Percentiles rank a stretch among this genome's conserved stretches.
Conservation (phyloP, 1,140 invertebrate species). For the Sipha flava region DNA sequence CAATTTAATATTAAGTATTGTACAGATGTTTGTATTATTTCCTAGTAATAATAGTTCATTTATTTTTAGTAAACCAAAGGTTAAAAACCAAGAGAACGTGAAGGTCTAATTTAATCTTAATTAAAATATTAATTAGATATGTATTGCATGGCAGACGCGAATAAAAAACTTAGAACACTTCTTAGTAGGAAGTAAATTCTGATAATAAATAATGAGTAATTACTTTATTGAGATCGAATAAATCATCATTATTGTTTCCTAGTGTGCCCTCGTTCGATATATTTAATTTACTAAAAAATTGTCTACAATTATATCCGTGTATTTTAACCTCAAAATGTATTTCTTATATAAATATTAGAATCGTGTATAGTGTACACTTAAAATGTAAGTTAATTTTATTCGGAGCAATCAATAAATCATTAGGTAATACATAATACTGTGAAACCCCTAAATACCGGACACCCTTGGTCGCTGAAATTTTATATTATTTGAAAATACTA, state of each 20-base stretch:
- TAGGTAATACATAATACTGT: too few relatives aligned
- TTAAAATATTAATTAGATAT: constrained; percentile 17
- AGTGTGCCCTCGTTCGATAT: neutral
- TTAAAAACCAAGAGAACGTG: neutral
- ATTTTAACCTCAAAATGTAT: too few relatives aligned
- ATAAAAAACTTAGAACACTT: neutral
- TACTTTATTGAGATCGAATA: neutral
- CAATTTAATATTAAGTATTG: neutral
- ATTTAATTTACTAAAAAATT: neutral
- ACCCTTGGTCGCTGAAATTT: too few relatives aligned
- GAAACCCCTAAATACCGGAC: too few relatives aligned
- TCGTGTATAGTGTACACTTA: too few relatives aligned
- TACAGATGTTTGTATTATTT: neutral
- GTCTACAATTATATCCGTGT: neutral
- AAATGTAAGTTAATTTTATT: too few relatives aligned
- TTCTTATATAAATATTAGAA: too few relatives aligned
- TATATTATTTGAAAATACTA: too few relatives aligned
- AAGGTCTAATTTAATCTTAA: constrained; percentile 11
- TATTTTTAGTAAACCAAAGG: neutral
- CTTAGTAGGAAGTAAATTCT: neutral
- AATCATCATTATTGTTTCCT: neutral
- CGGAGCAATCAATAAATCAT: too few relatives aligned
- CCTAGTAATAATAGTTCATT: neutral
- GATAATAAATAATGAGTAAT: neutral
- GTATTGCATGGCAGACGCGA: neutral